These are phyloP conservation scores for Nomada hirtipes DNA, from an alignment of 2,888 invertebrate species.

Conservation along the genomic window DNA sequence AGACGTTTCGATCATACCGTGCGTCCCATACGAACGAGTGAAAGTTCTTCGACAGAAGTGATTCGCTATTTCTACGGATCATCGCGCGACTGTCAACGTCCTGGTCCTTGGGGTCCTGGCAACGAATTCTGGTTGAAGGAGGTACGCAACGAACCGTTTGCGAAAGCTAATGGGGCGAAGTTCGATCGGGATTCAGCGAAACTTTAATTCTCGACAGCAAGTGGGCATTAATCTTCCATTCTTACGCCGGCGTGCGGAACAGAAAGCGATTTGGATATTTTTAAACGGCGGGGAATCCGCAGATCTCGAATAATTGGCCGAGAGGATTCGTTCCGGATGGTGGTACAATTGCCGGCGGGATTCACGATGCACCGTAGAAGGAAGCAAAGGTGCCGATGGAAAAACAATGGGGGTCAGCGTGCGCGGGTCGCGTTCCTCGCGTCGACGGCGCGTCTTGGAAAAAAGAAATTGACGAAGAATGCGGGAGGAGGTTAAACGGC, in stretches of 20 bases:
- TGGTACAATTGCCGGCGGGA: conserved; percentile 34
- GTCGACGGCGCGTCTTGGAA: conserved; percentile 33
- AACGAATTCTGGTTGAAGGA: not conserved
- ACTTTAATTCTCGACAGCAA: too few relatives aligned
- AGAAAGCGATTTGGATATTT: not conserved
- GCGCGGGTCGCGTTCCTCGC: conserved; percentile 66
- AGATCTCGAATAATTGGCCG: conserved; percentile 35
- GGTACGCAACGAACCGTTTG: not conserved
- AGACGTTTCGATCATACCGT: conserved; percentile 48
- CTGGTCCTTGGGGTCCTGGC: not conserved
- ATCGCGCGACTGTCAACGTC: not conserved
- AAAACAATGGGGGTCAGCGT: conserved; percentile 65
- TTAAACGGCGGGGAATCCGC: conserved; percentile 5
- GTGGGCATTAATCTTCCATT: not conserved
- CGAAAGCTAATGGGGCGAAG: not conserved
- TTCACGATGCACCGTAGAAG: conserved; percentile 47
- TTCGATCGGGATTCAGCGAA: too few relatives aligned
- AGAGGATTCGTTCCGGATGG: conserved; percentile 12
- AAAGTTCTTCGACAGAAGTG: conserved; percentile 40
- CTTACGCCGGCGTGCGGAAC: not conserved
- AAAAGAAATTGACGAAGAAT: conserved; percentile 67
- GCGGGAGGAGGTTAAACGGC: conserved; percentile 56
- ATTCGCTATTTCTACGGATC: conserved; percentile 34
- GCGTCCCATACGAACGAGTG: conserved; percentile 43
- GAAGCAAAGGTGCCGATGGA: conserved; percentile 47